Percentiles rank a stretch among this genome's conserved stretches.
These are phyloP conservation scores for Laspeyria flexula DNA, from an alignment of 2,888 invertebrate genomes.

Conservation along the genomic window DNA sequence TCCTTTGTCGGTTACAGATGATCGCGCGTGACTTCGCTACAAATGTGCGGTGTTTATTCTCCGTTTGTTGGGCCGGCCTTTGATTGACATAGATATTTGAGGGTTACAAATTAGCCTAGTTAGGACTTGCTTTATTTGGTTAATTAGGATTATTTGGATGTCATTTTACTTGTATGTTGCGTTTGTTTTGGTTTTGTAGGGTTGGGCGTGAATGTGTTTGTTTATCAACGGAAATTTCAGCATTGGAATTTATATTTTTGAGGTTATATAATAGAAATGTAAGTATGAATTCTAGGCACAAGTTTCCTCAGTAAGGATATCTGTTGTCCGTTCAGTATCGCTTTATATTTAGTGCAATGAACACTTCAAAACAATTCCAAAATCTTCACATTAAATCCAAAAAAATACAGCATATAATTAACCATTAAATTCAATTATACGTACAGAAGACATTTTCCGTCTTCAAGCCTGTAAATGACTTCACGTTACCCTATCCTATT, in stretches of 20 bases:
- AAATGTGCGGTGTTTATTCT: slow-evolving; percentile 66
- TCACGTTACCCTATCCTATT: slow-evolving; percentile 23
- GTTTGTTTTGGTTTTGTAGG: background rate
- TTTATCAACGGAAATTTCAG: no score
- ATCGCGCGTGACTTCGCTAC: slow-evolving; percentile 74
- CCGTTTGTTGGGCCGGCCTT: slow-evolving; percentile 62
- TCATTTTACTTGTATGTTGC: background rate
- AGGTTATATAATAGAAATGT: no score
- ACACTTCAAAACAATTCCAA: no score
- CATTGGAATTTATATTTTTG: no score
- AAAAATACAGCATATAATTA: background rate
- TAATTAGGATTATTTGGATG: slow-evolving; percentile 20
- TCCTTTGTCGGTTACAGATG: slow-evolving; percentile 76
- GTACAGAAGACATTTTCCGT: background rate
- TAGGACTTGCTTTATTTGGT: slow-evolving; percentile 27
- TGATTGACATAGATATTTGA: slow-evolving; percentile 75
- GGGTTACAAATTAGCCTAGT: slow-evolving; percentile 26
- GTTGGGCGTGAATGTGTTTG: background rate
- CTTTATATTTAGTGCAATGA: no score
- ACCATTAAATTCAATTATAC: background rate
- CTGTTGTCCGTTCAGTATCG: no score
- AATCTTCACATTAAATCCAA: no score
- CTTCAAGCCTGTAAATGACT: background rate
- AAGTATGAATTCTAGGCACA: no score
- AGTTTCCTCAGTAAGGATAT: no score